Conservation (phyloP, 2,797 vertebrate species). For the Coregonus sp. region DNA sequence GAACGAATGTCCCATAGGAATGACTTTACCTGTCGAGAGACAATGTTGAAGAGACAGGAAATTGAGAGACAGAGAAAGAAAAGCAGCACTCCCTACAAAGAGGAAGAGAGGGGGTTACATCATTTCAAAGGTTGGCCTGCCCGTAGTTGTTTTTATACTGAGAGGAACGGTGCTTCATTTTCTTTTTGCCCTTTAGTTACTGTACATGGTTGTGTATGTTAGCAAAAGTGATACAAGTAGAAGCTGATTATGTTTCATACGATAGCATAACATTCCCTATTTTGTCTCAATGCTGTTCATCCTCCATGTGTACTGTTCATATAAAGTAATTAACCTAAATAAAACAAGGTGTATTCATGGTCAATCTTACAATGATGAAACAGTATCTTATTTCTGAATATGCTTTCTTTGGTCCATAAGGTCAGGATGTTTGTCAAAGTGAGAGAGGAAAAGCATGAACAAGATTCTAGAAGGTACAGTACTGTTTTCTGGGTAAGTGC, state of each 20-base stretch:
- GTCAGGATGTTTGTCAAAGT: background rate
- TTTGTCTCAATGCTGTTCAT: slow-evolving; percentile 2
- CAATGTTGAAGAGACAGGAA: background rate
- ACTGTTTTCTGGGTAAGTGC: background rate
- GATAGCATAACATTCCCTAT: background rate
- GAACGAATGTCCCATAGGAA: background rate
- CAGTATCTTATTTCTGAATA: background rate
- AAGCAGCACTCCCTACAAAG: background rate
- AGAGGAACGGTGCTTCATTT: background rate
- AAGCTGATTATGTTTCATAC: background rate
- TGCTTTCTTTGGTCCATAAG: background rate
- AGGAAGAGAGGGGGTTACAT: background rate
- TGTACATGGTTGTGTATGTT: slow-evolving; percentile 7
- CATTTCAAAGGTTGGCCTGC: background rate
- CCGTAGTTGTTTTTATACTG: background rate
- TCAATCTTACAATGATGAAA: background rate
- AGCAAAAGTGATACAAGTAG: background rate
- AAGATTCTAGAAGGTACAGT: background rate
- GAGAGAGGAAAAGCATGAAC: background rate
- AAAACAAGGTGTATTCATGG: slow-evolving; percentile 4
- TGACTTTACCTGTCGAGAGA: background rate
- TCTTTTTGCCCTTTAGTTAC: background rate
- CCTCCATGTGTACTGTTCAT: background rate
- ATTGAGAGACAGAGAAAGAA: background rate
- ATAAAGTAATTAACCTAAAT: background rate